These are phyloP conservation scores for Ypsolopha sequella DNA, from an alignment of 2,888 invertebrate species.

Conservation along the genomic window DNA sequence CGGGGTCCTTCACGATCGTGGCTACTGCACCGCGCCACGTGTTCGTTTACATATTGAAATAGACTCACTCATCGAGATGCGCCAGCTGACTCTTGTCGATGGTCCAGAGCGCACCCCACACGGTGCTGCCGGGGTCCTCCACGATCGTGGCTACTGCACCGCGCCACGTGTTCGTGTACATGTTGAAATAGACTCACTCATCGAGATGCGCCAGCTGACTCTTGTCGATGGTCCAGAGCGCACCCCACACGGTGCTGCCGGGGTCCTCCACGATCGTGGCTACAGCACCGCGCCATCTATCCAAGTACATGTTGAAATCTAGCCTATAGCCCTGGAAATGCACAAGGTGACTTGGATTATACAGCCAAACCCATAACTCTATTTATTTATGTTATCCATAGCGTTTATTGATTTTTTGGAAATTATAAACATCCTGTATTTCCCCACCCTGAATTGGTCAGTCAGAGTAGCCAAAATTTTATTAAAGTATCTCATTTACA, in stretches of 20 bases:
- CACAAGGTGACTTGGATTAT: neutral
- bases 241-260: constrained; percentile 73
- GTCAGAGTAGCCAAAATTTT: no score
- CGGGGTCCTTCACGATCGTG: no score
- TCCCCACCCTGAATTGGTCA: no score
- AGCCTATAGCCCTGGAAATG: constrained; percentile 70
- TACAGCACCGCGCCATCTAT: constrained; percentile 80
- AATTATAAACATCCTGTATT: no score
- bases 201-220: constrained; percentile 71
- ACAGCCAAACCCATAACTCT: no score
- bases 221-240: constrained; percentile 75
- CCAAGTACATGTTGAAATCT: constrained; percentile 69
- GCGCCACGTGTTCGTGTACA: constrained; percentile 72
- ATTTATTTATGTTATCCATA: no score
- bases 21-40: no score
- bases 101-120: constrained; percentile 82
- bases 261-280: constrained; percentile 79
- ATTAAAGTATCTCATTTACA: no score
- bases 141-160: constrained; percentile 85
- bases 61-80: constrained; percentile 61
- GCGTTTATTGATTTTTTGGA: no score
- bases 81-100: constrained; percentile 62
- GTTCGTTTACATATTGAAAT: no score
- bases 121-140: constrained; percentile 50
- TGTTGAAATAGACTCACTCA: constrained; percentile 74